A percentile compares a stretch with the other conserved stretches of the same genome.
Evolutionary conservation across 2,113 vertebrate species (phyloP).

Genomic region (Nothobranchius kuhntae): DNA sequence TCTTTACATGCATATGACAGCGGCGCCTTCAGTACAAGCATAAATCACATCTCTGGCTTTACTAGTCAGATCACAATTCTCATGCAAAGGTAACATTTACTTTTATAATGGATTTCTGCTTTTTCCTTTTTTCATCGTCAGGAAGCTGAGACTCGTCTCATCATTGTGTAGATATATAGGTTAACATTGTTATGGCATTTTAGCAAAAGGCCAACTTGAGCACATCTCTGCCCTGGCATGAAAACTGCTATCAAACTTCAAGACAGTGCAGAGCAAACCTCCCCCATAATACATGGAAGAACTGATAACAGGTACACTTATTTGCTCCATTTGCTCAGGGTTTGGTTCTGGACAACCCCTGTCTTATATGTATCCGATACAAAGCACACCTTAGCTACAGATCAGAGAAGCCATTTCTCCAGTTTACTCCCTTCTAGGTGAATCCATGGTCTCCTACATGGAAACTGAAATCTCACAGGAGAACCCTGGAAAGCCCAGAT

Average conservation of each 20-base stretch:
- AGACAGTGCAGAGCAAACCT: conserved; percentile 22
- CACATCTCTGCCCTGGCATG: conserved; percentile 56
- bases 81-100: conserved; percentile 85
- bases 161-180: conserved; percentile 79
- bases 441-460: no score
- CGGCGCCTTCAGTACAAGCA: conserved; percentile 40
- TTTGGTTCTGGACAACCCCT: no score
- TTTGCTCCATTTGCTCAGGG: no score
- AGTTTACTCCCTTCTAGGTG: no score
- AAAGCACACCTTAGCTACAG: no score
- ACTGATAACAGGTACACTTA: no score
- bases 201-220: conserved; percentile 78
- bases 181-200: conserved; percentile 81
- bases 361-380: no score
- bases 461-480: no score
- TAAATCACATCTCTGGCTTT: conserved; percentile 57
- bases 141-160: conserved; percentile 58
- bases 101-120: conserved; percentile 74
- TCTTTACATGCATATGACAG: conserved; percentile 41
- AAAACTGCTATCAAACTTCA: conserved; percentile 76
- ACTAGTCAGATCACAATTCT: conserved; percentile 62
- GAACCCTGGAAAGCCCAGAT: no score
- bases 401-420: no score
- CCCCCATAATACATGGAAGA: not conserved
- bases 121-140: conserved; percentile 73